Base-by-base conservation (phyloP, 2,113 vertebrate species). In the Tenrec ecaudatus region DNA sequence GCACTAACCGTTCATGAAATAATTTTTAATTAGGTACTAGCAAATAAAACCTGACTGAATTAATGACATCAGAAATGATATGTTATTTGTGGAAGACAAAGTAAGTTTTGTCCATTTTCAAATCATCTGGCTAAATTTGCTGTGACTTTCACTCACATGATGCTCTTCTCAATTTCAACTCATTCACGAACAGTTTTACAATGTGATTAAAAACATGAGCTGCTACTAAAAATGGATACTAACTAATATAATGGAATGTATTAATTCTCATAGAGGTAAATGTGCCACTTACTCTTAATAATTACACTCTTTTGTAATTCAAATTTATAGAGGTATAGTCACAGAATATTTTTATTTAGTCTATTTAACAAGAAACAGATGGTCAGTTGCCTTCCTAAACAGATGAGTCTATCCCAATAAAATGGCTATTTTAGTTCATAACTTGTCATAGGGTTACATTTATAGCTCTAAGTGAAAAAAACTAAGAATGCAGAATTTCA, bases 351-450 rank as follows among this genome's bases (percentile, higher is more conserved):
- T 88, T 64, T 25, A 93, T 40, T 86, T 62, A 84, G 69, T 69
- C 82, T 71, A 22, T 17, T 89, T 79, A 66, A 22, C 6, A 69
- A 86, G 57, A 92, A 91, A 57, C 38, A 90, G 47, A 87, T 60
- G 82, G 89, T 90, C 33, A 82, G 33, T 69, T 93, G 53, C 33
- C 33, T 78, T 16, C 57, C 60, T 88, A 85, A 96, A 90, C 17
- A 62, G 12, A 78, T 75, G 38, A 87, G 27, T 88, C 76, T n/a
- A 33, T 58, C 75, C 40, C 57, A 62, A n/a, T 85, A 29, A 79
- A 86, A 94, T 77, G 78, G 1, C 85, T 81, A 62, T 68, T 10
- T 33, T 77, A 23, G 29, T 43, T 27, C 38, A 78, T 22, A 89
- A 15, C 68, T 77, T 93, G 92, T 95, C 71, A 91, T 20, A 71